These are phyloP conservation scores for Paracanthobrama guichenoti DNA, from an alignment of 2,113 vertebrate species.

Conservation along the genomic window DNA sequence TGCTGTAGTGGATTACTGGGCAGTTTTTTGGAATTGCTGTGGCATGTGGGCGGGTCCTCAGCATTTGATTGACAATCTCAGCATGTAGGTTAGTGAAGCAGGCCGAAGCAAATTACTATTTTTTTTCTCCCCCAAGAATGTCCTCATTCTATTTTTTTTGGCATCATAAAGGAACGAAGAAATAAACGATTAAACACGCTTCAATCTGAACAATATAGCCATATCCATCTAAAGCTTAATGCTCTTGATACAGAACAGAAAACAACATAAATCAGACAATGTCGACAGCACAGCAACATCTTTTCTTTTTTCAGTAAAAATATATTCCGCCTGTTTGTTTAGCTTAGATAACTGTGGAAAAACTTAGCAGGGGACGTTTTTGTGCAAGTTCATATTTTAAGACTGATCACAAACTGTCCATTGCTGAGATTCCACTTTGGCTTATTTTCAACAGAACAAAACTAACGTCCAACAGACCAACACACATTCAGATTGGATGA, in stretches of 20 bases:
- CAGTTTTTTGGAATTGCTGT: conserved; percentile 52
- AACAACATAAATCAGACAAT: conserved; percentile 50
- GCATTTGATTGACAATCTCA: conserved; percentile 58
- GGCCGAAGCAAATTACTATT: conserved; percentile 29
- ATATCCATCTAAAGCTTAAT: conserved; percentile 56
- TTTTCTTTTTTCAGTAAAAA: conserved; percentile 39
- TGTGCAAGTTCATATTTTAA: conserved; percentile 72
- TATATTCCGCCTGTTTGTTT: conserved; percentile 50
- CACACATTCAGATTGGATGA: conserved; percentile 55
- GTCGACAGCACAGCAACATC: conserved; percentile 57
- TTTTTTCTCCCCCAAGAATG: background rate
- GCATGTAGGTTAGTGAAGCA: conserved; percentile 37
- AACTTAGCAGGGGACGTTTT: conserved; percentile 61
- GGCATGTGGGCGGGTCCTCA: conserved; percentile 57
- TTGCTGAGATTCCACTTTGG: conserved; percentile 68
- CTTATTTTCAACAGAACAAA: conserved; percentile 57
- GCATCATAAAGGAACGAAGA: conserved; percentile 71
- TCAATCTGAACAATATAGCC: conserved; percentile 64
- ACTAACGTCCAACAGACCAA: conserved; percentile 57
- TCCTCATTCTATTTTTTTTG: conserved; percentile 47
- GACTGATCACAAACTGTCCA: conserved; percentile 58
- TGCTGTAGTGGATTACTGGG: conserved; percentile 57
- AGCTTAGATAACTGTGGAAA: conserved; percentile 59
- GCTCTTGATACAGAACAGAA: conserved; percentile 60
- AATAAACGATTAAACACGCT: conserved; percentile 60